Conservation (phyloP, 1,140 invertebrate species). For the Oscheius sp. region DNA sequence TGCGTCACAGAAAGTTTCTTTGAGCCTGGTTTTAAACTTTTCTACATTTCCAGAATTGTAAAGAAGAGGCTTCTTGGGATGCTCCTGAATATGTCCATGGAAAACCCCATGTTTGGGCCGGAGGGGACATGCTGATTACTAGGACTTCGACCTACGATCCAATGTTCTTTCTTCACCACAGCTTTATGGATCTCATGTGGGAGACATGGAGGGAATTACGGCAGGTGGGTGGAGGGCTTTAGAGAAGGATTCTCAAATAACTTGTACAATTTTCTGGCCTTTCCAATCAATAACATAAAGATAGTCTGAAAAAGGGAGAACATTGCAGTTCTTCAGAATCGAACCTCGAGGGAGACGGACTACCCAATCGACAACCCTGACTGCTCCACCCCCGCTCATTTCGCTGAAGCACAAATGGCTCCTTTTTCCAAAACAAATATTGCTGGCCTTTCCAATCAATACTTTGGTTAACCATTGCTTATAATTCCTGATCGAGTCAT, state of each 20-base stretch:
- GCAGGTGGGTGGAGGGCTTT: slow-evolving; percentile 20
- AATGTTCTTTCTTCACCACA: slow-evolving; percentile 40
- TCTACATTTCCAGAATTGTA: no score
- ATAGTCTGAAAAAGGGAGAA: background rate
- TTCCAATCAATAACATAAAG: no score
- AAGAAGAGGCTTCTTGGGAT: slow-evolving; percentile 27
- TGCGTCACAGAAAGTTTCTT: background rate
- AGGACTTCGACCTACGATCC: slow-evolving; percentile 36
- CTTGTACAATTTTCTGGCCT: no score
- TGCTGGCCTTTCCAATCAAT: slow-evolving; percentile 53
- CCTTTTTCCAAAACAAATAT: slow-evolving; percentile 35
- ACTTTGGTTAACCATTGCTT: slow-evolving; percentile 57
- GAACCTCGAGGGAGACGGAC: slow-evolving; percentile 9
- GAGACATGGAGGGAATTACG: slow-evolving; percentile 40
- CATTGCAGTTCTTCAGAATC: no score
- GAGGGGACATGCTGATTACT: slow-evolving; percentile 41
- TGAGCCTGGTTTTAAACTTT: slow-evolving; percentile 22
- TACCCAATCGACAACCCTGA: slow-evolving; percentile 32
- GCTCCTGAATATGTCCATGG: slow-evolving; percentile 39
- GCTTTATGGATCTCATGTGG: slow-evolving; percentile 40
- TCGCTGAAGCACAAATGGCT: slow-evolving; percentile 12
- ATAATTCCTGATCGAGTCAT: slow-evolving; percentile 31
- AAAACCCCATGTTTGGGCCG: slow-evolving; percentile 40
- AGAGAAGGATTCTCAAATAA: no score
- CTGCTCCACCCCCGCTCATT: slow-evolving; percentile 28